Evolutionary conservation across 2,113 vertebrate genomes (phyloP).

Genomic region (Mesitornis unicolor): DNA sequence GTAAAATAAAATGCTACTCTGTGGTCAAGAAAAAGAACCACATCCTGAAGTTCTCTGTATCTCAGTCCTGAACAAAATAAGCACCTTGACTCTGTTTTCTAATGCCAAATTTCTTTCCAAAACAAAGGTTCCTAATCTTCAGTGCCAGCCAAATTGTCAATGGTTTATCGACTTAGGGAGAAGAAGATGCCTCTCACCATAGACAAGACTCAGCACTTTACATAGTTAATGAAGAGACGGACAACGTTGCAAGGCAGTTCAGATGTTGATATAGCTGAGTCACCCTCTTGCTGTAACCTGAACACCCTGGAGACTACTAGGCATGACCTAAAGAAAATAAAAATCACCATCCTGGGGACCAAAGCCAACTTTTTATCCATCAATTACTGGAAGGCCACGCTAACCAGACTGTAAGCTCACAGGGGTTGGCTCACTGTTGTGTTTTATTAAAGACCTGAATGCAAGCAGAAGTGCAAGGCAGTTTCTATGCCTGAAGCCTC

Average conservation of each 20-base stretch:
- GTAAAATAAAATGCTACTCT: not conserved
- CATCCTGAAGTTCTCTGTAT: not conserved
- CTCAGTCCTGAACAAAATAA: not conserved
- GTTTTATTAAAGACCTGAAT: not conserved
- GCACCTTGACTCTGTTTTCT: not conserved
- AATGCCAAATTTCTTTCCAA: not conserved
- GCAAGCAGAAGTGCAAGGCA: not conserved
- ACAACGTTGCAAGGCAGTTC: not conserved
- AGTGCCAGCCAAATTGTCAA: not conserved
- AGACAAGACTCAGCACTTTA: not conserved
- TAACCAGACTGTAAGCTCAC: not conserved
- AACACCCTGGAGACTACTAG: not conserved
- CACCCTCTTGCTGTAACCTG: not conserved
- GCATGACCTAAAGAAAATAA: not conserved
- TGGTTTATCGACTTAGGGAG: not conserved
- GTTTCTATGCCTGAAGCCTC: not conserved
- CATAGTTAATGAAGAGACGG: not conserved
- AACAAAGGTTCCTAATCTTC: not conserved
- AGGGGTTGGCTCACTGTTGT: not conserved
- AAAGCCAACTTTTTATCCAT: not conserved
- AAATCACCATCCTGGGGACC: not conserved
- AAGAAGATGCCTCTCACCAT: not conserved
- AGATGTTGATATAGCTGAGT: not conserved
- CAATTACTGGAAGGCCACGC: not conserved
- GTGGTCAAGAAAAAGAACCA: not conserved